Percentiles rank a stretch among this genome's conserved stretches.
Evolutionary conservation across 2,797 vertebrate species (phyloP).

Genomic region (Arctocebus calabarensis): DNA sequence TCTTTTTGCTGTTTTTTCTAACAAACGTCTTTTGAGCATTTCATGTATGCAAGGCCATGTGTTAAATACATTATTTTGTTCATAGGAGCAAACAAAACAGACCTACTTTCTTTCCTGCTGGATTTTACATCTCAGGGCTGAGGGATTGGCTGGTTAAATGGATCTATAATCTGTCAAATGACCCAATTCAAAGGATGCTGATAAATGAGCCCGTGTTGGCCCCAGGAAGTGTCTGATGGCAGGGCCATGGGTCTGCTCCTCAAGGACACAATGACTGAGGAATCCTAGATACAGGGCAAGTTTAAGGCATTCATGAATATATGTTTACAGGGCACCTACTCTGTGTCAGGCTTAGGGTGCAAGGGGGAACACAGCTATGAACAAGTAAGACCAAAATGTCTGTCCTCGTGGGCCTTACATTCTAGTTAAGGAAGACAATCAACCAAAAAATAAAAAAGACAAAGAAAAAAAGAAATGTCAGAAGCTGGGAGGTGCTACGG

Average conservation of each 20-base stretch:
- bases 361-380: neutral
- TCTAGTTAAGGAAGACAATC: neutral
- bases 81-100: neutral
- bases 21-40: neutral
- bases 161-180: neutral
- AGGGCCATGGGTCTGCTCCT: neutral
- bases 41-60: neutral
- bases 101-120: neutral
- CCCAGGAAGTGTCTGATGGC: neutral
- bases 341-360: neutral
- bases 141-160: neutral
- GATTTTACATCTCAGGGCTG: neutral
- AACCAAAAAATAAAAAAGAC: neutral
- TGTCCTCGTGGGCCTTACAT: neutral
- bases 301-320: neutral
- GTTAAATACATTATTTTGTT: neutral
- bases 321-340: neutral
- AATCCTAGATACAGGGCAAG: neutral
- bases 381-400: neutral
- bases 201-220: neutral
- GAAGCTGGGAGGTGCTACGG: neutral
- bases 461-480: neutral
- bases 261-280: neutral
- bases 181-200: neutral
- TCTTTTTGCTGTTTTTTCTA: neutral